Conservation (phyloP, 2,797 vertebrate genomes). For the Varecia variegata region DNA sequence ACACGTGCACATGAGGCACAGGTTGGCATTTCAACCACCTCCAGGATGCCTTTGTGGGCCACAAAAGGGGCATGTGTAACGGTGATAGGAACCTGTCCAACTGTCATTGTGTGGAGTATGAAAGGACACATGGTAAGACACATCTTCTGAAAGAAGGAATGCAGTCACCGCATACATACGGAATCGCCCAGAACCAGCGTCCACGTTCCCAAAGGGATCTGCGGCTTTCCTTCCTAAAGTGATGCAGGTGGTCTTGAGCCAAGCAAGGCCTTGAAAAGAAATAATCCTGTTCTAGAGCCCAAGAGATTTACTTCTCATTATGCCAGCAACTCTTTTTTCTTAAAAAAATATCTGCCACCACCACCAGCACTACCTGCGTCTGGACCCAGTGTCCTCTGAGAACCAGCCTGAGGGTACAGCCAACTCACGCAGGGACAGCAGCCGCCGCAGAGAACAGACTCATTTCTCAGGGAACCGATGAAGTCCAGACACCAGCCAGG, state of each 20-base stretch:
- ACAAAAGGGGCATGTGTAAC: background rate
- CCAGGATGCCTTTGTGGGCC: background rate
- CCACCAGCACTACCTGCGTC: background rate
- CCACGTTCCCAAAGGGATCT: background rate
- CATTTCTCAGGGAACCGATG: background rate
- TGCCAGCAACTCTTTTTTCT: background rate
- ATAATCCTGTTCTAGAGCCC: background rate
- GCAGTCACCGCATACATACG: background rate
- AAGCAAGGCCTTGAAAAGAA: background rate
- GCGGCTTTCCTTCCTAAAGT: background rate
- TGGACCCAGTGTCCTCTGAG: background rate
- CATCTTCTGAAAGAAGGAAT: background rate
- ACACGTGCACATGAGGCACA: background rate
- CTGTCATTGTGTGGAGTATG: background rate
- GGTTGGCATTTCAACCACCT: fast-evolving
- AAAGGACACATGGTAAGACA: background rate
- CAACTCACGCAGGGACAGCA: background rate
- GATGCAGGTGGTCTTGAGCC: background rate
- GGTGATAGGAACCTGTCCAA: background rate
- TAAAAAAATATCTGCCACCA: background rate
- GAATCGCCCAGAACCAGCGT: background rate
- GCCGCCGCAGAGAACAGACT: background rate
- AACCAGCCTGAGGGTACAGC: background rate
- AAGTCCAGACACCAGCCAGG: background rate
- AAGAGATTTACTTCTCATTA: background rate